Percentiles rank a stretch among this genome's conserved stretches.
Evolutionary conservation across 1,140 invertebrate genomes (phyloP).

Genomic region (Coboldia fuscipes): DNA sequence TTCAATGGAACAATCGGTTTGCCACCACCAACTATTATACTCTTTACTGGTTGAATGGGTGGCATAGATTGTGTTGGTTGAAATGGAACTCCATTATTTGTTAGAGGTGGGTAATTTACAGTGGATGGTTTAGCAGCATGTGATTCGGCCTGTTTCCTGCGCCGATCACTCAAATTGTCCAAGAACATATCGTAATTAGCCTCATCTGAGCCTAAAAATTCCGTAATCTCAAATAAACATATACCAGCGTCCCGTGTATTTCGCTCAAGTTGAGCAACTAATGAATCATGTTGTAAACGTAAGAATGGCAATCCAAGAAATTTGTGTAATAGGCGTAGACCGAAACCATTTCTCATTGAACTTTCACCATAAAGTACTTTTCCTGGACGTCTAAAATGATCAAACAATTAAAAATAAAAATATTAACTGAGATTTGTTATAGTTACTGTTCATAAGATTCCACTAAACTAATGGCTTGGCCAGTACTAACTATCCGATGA

Average conservation of each 20-base stretch:
- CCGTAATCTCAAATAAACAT: conserved; percentile 65
- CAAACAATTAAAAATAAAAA: neutral
- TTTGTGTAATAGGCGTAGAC: conserved; percentile 80
- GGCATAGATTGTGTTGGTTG: conserved; percentile 12
- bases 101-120: neutral
- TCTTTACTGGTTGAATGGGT: conserved; percentile 22
- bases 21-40: conserved; percentile 22
- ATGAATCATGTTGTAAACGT: conserved; percentile 69
- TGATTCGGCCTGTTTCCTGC: conserved; percentile 45
- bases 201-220: conserved; percentile 59
- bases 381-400: conserved; percentile 17
- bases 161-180: conserved; percentile 44
- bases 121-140: conserved; percentile 15
- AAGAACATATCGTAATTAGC: conserved; percentile 74
- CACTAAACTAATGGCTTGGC: conserved; percentile 46
- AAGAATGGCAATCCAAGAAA: conserved; percentile 94
- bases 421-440: neutral
- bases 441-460: conserved; percentile 23
- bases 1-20: conserved; percentile 6
- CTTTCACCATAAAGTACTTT: conserved; percentile 75
- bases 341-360: conserved; percentile 94
- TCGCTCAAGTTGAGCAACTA: conserved; percentile 69
- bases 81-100: conserved; percentile 19
- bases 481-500: conserved; percentile 56
- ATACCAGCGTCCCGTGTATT: conserved; percentile 68